These are phyloP conservation scores for Prinia subflava DNA, from an alignment of 2,113 vertebrate species.

Conservation along the genomic window DNA sequence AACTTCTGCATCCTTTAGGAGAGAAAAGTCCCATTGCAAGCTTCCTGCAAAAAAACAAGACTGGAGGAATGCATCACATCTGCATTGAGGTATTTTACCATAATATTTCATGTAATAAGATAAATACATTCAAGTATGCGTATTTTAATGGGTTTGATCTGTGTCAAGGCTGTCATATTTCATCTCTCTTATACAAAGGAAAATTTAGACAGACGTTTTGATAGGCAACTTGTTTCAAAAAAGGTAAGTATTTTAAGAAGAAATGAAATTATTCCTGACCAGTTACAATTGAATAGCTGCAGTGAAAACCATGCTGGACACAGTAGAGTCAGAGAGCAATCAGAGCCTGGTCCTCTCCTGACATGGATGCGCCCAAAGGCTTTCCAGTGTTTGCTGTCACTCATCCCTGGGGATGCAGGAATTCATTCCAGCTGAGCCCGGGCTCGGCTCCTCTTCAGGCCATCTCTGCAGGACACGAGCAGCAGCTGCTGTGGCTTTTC, in stretches of 20 bases:
- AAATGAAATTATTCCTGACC: background rate
- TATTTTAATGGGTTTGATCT: background rate
- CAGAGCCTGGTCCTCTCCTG: background rate
- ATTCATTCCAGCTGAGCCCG: conserved; percentile 9
- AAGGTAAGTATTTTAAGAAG: background rate
- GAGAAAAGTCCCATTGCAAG: conserved; percentile 86
- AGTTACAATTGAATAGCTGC: background rate
- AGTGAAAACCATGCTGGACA: background rate
- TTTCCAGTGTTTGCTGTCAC: background rate
- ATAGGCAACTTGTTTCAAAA: background rate
- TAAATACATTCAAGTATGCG: background rate
- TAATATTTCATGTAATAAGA: background rate
- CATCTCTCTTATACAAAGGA: background rate
- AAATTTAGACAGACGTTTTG: background rate
- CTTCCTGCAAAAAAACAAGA: conserved; percentile 91
- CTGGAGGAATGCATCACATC: conserved; percentile 95
- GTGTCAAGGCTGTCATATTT: background rate
- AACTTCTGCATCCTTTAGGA: conserved; percentile 92
- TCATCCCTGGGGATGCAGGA: background rate
- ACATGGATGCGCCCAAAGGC: background rate
- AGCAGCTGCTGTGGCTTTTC: background rate
- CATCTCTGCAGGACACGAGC: background rate
- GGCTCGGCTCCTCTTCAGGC: background rate
- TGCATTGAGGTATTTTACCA: conserved; percentile 88
- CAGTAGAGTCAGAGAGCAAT: background rate